Percentiles rank a stretch among this genome's conserved stretches.
These are phyloP conservation scores for Anguilla pacifica DNA, from an alignment of 2,797 vertebrate genomes.

Conservation along the genomic window DNA sequence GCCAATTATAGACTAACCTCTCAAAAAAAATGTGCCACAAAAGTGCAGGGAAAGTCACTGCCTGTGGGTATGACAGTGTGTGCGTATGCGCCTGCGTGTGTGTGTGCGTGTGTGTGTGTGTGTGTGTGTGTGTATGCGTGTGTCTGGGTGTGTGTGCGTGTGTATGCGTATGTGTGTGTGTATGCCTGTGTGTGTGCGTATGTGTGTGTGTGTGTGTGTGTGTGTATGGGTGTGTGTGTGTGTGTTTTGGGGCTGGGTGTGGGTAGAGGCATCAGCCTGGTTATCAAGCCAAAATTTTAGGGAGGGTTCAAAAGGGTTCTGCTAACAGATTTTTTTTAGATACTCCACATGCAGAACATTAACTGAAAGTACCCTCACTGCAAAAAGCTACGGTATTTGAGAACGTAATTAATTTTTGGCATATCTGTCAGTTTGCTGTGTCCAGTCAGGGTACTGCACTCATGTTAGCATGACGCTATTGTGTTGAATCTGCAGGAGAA, in stretches of 20 bases:
- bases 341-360: background rate
- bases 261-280: background rate
- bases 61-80: constrained; percentile 15
- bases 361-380: background rate
- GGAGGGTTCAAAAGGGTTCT: background rate
- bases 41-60: constrained; percentile 30
- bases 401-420: background rate
- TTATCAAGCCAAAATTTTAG: background rate
- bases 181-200: background rate
- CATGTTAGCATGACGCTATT: background rate
- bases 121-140: background rate
- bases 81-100: background rate
- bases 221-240: background rate
- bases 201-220: background rate
- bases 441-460: background rate
- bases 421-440: background rate
- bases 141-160: too few relatives aligned
- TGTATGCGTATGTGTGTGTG: background rate
- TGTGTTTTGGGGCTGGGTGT: too few relatives aligned
- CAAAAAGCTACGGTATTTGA: background rate
- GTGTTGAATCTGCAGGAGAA: background rate
- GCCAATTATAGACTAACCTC: background rate
- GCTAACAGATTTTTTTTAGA: background rate
- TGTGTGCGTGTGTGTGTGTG: constrained; percentile 4
- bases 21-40: background rate